Conservation (phyloP, 2,888 invertebrate genomes). For the Margaritifera margaritifera region DNA sequence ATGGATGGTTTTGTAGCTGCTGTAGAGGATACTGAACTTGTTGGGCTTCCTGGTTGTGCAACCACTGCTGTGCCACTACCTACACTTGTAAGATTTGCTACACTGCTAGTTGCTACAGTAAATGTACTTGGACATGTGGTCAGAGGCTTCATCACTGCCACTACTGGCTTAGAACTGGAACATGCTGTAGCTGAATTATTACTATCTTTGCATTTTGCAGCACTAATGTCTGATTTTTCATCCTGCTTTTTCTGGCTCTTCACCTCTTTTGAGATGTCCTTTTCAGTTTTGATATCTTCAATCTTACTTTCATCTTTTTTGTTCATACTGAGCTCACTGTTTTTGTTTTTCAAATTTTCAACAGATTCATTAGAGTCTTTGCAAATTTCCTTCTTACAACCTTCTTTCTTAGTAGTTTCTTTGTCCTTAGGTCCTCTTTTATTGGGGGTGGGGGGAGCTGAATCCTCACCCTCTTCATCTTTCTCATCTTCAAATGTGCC, state of each 20-base stretch:
- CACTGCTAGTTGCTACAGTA: neutral
- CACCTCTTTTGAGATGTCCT: neutral
- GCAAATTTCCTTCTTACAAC: constrained; percentile 24
- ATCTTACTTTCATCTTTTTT: constrained; percentile 29
- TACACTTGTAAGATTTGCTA: constrained; percentile 1
- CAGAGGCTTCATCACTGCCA: constrained; percentile 1
- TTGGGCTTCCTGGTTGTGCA: too few relatives aligned
- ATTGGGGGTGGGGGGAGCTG: constrained; percentile 40
- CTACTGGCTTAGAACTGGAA: constrained; percentile 2
- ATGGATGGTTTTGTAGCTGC: constrained; percentile 14
- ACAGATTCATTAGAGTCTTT: constrained; percentile 18
- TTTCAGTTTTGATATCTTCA: constrained; percentile 21
- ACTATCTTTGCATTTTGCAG: constrained; percentile 6
- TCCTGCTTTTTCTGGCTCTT: constrained; percentile 4
- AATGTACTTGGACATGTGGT: constrained; percentile 7
- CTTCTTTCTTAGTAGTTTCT: constrained; percentile 24
- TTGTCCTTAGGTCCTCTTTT: constrained; percentile 37
- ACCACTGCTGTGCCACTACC: neutral
- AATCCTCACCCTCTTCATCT: constrained; percentile 50
- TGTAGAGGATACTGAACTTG: neutral
- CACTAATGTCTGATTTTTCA: constrained; percentile 7
- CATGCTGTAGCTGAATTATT: neutral
- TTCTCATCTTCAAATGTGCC: constrained; percentile 48
- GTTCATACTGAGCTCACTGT: constrained; percentile 15
- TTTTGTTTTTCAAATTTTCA: neutral